Conservation (phyloP, 1,140 invertebrate genomes). For the Papilio helenus region DNA sequence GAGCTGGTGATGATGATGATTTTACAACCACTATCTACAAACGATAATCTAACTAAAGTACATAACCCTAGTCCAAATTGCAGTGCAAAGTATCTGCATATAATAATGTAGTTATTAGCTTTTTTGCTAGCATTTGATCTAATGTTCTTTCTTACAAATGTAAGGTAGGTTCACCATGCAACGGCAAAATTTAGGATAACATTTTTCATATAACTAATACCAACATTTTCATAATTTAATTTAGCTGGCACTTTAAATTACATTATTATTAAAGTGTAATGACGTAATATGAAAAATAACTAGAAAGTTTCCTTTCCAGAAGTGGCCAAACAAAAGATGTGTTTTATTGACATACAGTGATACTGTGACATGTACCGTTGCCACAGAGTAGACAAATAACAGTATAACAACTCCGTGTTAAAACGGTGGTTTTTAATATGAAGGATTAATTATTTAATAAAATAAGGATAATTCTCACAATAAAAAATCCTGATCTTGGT, state of each 20-base stretch:
- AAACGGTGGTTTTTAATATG: no score
- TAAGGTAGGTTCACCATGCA: background rate
- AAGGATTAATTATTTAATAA: no score
- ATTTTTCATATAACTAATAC: background rate
- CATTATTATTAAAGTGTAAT: background rate
- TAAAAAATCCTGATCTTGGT: no score
- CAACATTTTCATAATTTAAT: no score
- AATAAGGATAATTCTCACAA: no score
- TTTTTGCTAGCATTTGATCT: constrained; percentile 6
- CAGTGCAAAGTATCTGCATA: background rate
- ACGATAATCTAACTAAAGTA: no score
- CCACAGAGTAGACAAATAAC: background rate
- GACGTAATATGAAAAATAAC: background rate
- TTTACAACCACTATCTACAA: no score
- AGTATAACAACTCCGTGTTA: background rate
- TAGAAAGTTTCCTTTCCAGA: constrained; percentile 8
- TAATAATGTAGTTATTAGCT: background rate
- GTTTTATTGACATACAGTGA: background rate
- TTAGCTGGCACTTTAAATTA: no score
- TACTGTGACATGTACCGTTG: background rate
- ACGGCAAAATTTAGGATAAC: background rate
- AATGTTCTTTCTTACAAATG: constrained; percentile 4
- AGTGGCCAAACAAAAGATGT: constrained; percentile 3
- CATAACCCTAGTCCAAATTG: background rate
- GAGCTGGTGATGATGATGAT: no score